Conservation (phyloP, 2,113 vertebrate species). For the Stictonetta naevosa region DNA sequence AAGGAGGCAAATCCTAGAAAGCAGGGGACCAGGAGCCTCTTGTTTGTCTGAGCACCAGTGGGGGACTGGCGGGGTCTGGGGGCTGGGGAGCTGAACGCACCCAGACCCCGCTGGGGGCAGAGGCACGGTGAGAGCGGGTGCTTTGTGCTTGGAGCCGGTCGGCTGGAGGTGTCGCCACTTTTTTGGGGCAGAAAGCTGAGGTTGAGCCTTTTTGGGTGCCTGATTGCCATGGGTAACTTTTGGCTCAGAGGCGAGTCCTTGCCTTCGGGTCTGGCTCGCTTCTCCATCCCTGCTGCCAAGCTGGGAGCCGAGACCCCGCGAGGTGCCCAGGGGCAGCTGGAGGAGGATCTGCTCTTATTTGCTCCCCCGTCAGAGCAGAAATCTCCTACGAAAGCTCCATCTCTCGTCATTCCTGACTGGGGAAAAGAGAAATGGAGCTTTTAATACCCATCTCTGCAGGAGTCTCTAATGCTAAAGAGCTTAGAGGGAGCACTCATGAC, state of each 20-base stretch:
- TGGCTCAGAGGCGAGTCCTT: not conserved
- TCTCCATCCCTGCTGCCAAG: not conserved
- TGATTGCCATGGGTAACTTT: not conserved
- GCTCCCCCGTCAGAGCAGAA: not conserved
- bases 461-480: slow-evolving; percentile 54
- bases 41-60: not conserved
- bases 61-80: not conserved
- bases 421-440: not conserved
- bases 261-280: not conserved
- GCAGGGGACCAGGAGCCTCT: not conserved
- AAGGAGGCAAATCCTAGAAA: not conserved
- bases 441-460: slow-evolving; percentile 7
- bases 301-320: rapidly evolving
- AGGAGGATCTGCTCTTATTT: not conserved
- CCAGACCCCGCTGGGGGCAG: rapidly evolving
- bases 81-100: rapidly evolving
- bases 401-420: not conserved
- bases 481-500: slow-evolving; percentile 54
- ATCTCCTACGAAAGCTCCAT: not conserved
- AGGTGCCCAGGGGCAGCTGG: not conserved
- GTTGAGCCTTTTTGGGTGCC: not conserved
- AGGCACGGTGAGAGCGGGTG: rapidly evolving
- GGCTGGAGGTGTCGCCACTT: rapidly evolving
- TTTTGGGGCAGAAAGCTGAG: not conserved
- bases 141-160: not conserved